These are phyloP conservation scores for Portunus trituberculatus DNA, from an alignment of 1,140 invertebrate genomes.

Conservation along the genomic window DNA sequence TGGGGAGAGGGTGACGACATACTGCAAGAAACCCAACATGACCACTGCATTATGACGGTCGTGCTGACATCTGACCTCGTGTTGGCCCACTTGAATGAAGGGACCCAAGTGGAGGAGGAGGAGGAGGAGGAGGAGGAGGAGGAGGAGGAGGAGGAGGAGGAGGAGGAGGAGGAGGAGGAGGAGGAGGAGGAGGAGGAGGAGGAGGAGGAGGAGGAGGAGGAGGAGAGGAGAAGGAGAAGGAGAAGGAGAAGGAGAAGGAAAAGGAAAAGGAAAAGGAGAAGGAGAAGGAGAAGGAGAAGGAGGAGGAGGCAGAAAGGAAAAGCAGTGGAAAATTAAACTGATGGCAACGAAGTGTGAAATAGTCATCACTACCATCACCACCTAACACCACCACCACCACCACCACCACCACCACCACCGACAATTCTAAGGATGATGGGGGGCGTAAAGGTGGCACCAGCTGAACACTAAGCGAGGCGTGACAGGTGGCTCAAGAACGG, in stretches of 20 bases:
- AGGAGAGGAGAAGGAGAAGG: background rate
- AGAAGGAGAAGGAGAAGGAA: background rate
- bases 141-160: background rate
- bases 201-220: conserved; percentile 13
- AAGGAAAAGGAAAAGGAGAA: background rate
- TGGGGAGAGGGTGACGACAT: background rate
- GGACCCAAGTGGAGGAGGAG: background rate
- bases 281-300: background rate
- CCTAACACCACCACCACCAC: background rate
- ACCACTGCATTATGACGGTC: conserved; percentile 15
- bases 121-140: background rate
- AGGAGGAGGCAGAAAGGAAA: background rate
- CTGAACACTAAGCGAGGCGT: too few relatives aligned
- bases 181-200: conserved; percentile 18
- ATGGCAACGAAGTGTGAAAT: background rate
- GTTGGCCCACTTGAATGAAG: background rate
- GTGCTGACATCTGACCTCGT: conserved; percentile 9
- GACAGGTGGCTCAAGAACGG: too few relatives aligned
- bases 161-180: background rate
- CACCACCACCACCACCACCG: background rate
- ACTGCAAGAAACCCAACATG: background rate
- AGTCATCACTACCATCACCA: background rate
- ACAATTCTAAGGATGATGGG: too few relatives aligned
- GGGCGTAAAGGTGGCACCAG: too few relatives aligned
- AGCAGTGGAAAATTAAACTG: background rate